Evolutionary conservation across 2,113 vertebrate species (phyloP), one percentile per base, ranked within the genome.

Genomic region (Setophaga petechia): DNA sequence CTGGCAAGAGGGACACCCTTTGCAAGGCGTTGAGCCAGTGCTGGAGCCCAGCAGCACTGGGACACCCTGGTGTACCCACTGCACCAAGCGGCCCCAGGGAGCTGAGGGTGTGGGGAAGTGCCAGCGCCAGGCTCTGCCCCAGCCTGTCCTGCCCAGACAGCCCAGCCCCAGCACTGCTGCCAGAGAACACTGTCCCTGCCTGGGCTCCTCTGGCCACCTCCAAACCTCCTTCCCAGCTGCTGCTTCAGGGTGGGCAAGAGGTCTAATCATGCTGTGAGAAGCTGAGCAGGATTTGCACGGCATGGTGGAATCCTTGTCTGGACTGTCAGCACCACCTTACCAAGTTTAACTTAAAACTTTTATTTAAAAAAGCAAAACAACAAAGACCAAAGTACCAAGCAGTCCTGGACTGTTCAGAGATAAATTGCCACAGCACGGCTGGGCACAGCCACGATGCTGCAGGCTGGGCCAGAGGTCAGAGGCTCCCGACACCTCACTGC

Each of bases 21-120:
- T 3, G 10, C 1, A 8, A 30, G 35, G 15, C 1, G 2, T 5
- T 2, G 4, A 65, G 46, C 18, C 0, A 1, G 15, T 2, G 2
- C 39, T 0, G 0, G 30, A 51, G 31, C 27, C 15, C 55, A 57
- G 51, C 2, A 4, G 80, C 39, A 46, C 15, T 0, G 1, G 35
- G 37, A 62, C 41, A 80, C 4, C 7, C 8, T 0, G 5, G 22
- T 23, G 41, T 23, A 41, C 51, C 75, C 0, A 1, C 49, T 24
- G 44, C 7, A 31, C 79, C 62, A 28, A 75, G 76, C 0, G 3
- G 89, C 90, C 59, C 39, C 72, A 28, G 65, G 72, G 52, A 89
- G 52, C 15, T 2, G 10, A 90, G 68, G 5, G 51, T 4, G 5
- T 76, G 68, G 79, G 86, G 86, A 92, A 86, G 46, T 24, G 8